Conservation (phyloP, 2,113 vertebrate species). For the Cathartes aura region DNA sequence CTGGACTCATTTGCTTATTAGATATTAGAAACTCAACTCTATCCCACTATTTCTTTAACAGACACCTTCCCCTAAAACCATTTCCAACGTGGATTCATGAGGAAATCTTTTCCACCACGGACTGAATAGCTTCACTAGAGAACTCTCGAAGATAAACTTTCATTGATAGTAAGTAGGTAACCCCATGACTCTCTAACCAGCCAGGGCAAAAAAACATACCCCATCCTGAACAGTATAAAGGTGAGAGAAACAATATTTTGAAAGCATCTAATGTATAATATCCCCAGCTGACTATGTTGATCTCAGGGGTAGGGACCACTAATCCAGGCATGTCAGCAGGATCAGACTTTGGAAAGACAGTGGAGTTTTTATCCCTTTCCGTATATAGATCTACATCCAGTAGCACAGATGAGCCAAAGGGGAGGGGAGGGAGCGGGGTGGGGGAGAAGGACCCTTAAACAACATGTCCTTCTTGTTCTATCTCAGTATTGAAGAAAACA, state of each 20-base stretch:
- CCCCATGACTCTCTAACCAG: neutral
- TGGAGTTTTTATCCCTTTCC: neutral
- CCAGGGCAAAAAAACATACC: neutral
- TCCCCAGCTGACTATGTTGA: neutral
- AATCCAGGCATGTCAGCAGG: neutral
- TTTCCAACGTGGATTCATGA: neutral
- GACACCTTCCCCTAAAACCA: neutral
- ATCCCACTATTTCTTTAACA: neutral
- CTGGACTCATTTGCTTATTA: neutral
- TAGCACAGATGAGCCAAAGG: neutral
- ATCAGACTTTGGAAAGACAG: neutral
- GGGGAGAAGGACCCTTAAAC: neutral
- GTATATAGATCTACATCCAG: neutral
- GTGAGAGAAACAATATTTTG: neutral
- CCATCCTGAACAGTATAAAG: neutral
- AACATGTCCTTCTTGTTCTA: neutral
- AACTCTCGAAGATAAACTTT: neutral
- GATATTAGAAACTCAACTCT: neutral
- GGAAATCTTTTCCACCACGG: neutral
- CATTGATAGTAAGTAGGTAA: neutral
- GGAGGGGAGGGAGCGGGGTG: fast-evolving
- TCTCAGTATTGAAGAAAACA: neutral
- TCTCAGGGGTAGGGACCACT: neutral
- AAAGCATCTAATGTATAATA: neutral
- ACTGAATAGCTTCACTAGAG: neutral